A percentile compares a stretch with the other conserved stretches of the same genome.
Conservation (phyloP, 2,113 vertebrate genomes). For the Otocyon megalotis region DNA sequence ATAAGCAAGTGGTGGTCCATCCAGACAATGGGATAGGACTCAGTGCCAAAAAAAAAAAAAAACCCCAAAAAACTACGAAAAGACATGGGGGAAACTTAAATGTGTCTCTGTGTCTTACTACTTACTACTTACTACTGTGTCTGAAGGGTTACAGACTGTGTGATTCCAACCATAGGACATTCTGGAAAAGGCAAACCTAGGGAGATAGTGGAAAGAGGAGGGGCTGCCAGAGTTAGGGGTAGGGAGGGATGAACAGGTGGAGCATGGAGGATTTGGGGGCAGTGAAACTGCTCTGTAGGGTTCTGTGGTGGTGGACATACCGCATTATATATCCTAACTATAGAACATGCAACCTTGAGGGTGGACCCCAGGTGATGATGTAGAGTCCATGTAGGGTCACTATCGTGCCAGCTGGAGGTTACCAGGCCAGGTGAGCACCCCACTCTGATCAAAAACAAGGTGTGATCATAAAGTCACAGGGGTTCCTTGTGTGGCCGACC, state of each 20-base stretch:
- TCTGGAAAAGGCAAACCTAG: background rate
- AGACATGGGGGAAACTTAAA: background rate
- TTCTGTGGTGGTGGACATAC: accelerated
- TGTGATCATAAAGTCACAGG: background rate
- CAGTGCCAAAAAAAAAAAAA: accelerated
- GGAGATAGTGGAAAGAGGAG: accelerated
- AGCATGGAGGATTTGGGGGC: accelerated
- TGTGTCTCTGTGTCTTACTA: accelerated
- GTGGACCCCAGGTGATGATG: background rate
- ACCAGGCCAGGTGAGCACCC: background rate
- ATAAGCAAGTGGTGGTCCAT: accelerated
- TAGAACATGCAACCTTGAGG: accelerated
- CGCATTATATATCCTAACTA: background rate
- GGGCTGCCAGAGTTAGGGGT: background rate
- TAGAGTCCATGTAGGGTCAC: too few relatives aligned
- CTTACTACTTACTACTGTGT: too few relatives aligned
- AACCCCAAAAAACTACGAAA: too few relatives aligned
- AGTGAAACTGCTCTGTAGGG: too few relatives aligned
- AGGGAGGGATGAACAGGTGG: background rate
- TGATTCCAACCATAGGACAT: background rate
- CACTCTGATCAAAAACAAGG: accelerated
- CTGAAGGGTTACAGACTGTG: accelerated
- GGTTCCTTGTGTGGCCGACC: accelerated
- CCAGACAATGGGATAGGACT: accelerated
- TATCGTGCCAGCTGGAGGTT: too few relatives aligned